phyloP scores from a whole-genome alignment of 2,113 vertebrate species.

The Damaliscus lunatus region DNA sequence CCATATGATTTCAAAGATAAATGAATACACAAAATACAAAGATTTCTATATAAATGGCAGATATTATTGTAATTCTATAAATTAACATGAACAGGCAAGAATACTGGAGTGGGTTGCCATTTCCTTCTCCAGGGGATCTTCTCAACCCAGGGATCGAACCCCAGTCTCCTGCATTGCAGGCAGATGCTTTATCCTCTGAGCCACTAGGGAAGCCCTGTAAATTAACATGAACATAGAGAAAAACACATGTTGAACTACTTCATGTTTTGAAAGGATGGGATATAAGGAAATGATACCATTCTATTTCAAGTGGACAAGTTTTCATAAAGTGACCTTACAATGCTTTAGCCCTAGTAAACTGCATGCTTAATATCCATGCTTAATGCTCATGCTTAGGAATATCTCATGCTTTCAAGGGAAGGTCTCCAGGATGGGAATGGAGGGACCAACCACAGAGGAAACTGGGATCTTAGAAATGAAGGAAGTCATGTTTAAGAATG shows the following conservation, averaged over 20 bases:
- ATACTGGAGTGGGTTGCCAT: too few relatives aligned
- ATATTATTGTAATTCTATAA: not conserved
- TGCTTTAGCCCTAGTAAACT: not conserved
- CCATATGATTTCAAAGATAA: not conserved
- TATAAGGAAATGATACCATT: not conserved
- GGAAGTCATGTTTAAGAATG: not conserved
- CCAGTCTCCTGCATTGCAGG: too few relatives aligned
- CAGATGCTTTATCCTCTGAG: too few relatives aligned
- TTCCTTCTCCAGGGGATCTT: too few relatives aligned
- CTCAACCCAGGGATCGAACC: too few relatives aligned
- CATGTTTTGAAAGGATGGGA: not conserved
- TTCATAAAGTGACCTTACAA: not conserved
- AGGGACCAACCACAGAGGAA: not conserved
- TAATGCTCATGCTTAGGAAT: not conserved
- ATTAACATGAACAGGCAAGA: not conserved
- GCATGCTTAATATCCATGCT: too few relatives aligned
- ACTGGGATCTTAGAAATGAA: not conserved
- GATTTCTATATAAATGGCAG: not conserved
- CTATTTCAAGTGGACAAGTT: not conserved
- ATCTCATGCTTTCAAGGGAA: not conserved
- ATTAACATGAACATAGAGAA: not conserved
- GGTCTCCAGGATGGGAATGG: not conserved
- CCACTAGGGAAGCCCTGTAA: not conserved
- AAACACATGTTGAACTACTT: not conserved
- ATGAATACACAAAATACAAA: not conserved